These are phyloP conservation scores for Apostichopus japonicus DNA, from an alignment of 35 echinoderm and acorn worm species.

Conservation along the genomic window DNA sequence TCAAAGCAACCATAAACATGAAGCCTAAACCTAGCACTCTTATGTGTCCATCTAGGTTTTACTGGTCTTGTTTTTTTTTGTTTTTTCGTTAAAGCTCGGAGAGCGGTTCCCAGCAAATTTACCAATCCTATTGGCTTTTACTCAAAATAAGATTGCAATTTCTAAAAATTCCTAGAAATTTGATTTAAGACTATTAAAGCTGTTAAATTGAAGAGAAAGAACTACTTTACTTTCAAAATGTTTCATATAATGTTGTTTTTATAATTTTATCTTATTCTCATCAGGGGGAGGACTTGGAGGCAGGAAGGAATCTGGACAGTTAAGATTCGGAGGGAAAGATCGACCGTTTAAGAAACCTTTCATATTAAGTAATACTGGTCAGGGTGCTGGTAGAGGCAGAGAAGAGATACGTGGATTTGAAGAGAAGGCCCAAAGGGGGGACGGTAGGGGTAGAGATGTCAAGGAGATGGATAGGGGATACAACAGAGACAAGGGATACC, in stretches of 20 bases:
- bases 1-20: no score
- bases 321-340: slow-evolving; percentile 93
- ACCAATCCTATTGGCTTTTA: no score
- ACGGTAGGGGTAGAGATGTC: neutral
- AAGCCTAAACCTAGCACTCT: no score
- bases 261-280: neutral
- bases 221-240: no score
- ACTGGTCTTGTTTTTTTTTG: no score
- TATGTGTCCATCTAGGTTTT: no score
- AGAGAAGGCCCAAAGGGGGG: neutral
- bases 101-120: no score
- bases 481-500: neutral
- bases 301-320: slow-evolving; percentile 96
- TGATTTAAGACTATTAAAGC: no score
- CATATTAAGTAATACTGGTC: neutral
- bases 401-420: neutral
- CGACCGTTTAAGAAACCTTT: slow-evolving; percentile 89
- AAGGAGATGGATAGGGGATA: slow-evolving; percentile 31
- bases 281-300: slow-evolving; percentile 97
- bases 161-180: no score
- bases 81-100: no score
- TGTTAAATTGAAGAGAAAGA: no score
- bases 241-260: neutral
- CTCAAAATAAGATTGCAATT: no score
- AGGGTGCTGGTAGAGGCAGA: neutral